Evolutionary conservation across 2,888 invertebrate genomes (phyloP), one percentile per base, ranked within the genome.

Genomic region (Noctua comes): DNA sequence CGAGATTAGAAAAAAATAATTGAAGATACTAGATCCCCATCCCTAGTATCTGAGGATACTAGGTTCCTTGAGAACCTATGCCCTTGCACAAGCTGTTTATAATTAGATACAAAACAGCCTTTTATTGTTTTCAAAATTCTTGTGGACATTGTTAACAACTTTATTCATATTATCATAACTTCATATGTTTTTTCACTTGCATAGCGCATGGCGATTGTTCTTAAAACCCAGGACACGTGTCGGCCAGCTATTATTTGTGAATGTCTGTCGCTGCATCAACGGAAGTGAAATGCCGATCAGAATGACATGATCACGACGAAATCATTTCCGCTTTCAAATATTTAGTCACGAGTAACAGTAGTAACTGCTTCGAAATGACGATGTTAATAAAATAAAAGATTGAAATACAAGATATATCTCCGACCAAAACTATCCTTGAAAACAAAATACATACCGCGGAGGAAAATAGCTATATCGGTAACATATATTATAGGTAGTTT

Each of bases 171-270:
- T 66, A 40, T 66, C 43, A 66, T 43, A 66, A 57, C 40, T 51
- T 36, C 11, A 31, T 62, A 54, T 51, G 43, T 66, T n/a, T 46
- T 66, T 51, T 54, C 51, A 71, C 73, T 70, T 66, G 72, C 70
- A 71, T 62, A 48, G 57, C 36, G 68, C 59, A 69, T 46, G 16
- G 46, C 43, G 43, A 18, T 46, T 77, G 43, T 69, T 73, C n/a
- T 87, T 86, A 79, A 73, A 59, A 86, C 77, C 13, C 88, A 65
- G 54, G 62, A 74, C 86, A 86, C 88, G 86, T 86, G 75, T 86
- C 51, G 5, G 40, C 21, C n/a, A 66, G 36, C 79, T 73, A 85
- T 86, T 86, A 87, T 86, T 87, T 87, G 85, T 86, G 77, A 87
- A 87, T 87, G 81, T 75, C 74, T 76, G 66, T 71, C 87, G 70